Evolutionary conservation across 2,888 invertebrate species (phyloP).

Genomic region (Capitulum mitella): DNA sequence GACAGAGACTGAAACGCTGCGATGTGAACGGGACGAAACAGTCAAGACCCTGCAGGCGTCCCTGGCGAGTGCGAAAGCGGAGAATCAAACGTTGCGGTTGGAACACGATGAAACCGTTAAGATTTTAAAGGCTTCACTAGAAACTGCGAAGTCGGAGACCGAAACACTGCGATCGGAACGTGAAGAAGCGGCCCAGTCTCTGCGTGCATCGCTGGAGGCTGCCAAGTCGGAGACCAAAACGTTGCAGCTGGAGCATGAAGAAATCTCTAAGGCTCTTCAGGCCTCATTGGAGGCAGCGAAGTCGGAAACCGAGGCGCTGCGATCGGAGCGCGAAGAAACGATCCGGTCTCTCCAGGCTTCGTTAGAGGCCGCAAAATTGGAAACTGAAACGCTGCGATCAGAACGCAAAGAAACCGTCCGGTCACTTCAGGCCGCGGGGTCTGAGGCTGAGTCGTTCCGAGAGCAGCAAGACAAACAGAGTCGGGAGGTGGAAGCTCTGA

Average conservation of each 20-base stretch:
- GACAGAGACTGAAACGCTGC: neutral
- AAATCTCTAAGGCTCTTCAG: neutral
- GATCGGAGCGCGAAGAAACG: neutral
- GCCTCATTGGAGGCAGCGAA: neutral
- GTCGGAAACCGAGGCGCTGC: neutral
- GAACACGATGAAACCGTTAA: neutral
- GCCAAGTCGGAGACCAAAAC: neutral
- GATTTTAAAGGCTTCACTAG: neutral
- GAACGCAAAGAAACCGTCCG: neutral
- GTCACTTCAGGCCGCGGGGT: neutral
- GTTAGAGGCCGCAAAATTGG: neutral
- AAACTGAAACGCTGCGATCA: neutral
- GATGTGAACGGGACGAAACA: neutral
- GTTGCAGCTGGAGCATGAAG: neutral
- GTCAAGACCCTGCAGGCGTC: neutral
- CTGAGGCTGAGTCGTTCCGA: too few species aligned
- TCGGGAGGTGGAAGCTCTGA: too few species aligned
- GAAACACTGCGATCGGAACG: neutral
- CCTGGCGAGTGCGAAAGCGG: neutral
- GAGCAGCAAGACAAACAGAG: too few species aligned
- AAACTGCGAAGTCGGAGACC: neutral
- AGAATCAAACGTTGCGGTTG: neutral
- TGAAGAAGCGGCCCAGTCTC: neutral
- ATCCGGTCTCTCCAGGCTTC: neutral
- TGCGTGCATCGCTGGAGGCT: neutral